Evolutionary conservation across 2,797 vertebrate genomes (phyloP).

Genomic region (Synaphobranchus kaupii): DNA sequence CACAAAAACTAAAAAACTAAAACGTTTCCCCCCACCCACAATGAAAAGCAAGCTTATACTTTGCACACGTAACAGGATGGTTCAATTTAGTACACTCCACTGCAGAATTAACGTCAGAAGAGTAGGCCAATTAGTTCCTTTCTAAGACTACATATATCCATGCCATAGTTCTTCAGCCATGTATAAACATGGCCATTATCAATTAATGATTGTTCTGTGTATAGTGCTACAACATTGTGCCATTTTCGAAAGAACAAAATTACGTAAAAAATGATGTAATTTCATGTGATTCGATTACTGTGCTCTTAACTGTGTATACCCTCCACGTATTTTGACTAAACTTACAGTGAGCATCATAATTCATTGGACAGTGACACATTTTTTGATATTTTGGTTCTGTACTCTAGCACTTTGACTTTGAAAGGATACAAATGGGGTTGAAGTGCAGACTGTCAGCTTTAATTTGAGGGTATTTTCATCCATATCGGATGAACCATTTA

Average conservation of each 20-base stretch:
- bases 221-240: background rate
- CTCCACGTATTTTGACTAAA: background rate
- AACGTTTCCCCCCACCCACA: too few relatives aligned
- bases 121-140: background rate
- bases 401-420: too few relatives aligned
- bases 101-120: background rate
- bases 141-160: background rate
- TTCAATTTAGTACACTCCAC: background rate
- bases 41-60: background rate
- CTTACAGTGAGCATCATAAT: too few relatives aligned
- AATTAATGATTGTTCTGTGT: background rate
- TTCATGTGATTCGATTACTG: background rate
- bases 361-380: too few relatives aligned
- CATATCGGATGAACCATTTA: too few relatives aligned
- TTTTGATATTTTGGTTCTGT: too few relatives aligned
- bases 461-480: too few relatives aligned
- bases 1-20: background rate
- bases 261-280: background rate
- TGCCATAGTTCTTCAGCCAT: background rate
- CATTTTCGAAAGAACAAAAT: background rate
- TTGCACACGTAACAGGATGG: background rate
- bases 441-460: too few relatives aligned
- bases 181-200: background rate
- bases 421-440: too few relatives aligned
- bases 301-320: background rate